phyloP scores from a whole-genome alignment of 2,113 vertebrate genomes.

The Charina bottae region DNA sequence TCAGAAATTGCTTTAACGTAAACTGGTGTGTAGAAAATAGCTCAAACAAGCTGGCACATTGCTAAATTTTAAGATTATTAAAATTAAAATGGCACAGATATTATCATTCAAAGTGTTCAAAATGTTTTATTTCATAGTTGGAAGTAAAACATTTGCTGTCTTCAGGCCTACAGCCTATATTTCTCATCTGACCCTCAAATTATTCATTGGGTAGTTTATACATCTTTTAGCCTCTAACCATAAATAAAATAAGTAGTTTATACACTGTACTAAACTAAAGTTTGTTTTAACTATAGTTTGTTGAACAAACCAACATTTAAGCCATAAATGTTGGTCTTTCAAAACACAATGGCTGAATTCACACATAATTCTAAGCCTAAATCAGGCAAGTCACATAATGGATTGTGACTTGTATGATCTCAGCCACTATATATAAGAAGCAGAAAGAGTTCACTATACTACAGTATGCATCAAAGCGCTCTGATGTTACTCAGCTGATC shows the following conservation, averaged over 20 bases:
- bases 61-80: neutral
- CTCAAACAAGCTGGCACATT: neutral
- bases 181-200: neutral
- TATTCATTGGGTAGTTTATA: neutral
- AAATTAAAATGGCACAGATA: neutral
- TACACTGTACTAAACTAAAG: neutral
- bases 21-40: neutral
- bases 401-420: neutral
- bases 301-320: neutral
- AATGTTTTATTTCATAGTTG: neutral
- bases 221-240: neutral
- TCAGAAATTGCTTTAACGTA: neutral
- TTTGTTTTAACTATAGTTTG: neutral
- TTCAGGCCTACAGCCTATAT: neutral
- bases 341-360: neutral
- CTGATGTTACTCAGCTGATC: neutral
- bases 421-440: neutral
- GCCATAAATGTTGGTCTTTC: neutral
- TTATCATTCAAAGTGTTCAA: neutral
- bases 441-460: neutral
- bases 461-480: neutral
- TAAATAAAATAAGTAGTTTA: neutral
- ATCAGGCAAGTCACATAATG: neutral
- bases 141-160: neutral
- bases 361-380: neutral